Evolutionary conservation across 2,797 vertebrate species (phyloP).

Genomic region (Helicolenus hilgendorfi): DNA sequence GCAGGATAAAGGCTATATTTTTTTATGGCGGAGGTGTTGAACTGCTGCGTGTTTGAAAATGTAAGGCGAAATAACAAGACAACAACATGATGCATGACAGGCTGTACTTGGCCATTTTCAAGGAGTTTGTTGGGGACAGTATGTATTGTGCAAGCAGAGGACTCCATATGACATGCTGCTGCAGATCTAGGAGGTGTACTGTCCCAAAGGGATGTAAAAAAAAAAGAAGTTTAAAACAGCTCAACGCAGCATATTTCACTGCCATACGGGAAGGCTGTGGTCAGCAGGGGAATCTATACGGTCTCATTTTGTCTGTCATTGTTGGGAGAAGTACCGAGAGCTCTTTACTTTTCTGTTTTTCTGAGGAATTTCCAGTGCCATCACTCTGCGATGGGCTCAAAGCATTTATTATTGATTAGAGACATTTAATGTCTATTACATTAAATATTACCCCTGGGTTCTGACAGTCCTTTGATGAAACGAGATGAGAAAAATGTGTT

Average conservation of each 20-base stretch:
- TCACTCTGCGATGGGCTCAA: background rate
- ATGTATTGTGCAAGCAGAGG: constrained; percentile 6
- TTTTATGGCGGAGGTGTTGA: constrained; percentile 48
- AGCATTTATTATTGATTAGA: constrained; percentile 67
- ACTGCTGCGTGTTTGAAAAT: constrained; percentile 58
- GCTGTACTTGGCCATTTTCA: constrained; percentile 14
- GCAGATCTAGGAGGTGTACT: background rate
- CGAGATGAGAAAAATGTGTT: constrained; percentile 46
- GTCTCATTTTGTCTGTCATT: constrained; percentile 49
- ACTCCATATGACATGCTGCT: constrained; percentile 27
- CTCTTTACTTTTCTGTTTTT: constrained; percentile 8
- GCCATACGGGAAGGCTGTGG: constrained; percentile 34
- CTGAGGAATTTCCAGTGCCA: constrained; percentile 11
- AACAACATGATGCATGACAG: constrained; percentile 35
- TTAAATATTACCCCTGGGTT: constrained; percentile 54
- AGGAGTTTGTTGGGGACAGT: constrained; percentile 28
- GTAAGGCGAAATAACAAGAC: constrained; percentile 53
- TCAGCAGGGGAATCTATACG: constrained; percentile 49
- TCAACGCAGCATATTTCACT: constrained; percentile 51
- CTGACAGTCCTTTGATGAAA: constrained; percentile 64
- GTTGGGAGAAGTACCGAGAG: constrained; percentile 18
- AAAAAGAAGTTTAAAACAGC: constrained; percentile 41
- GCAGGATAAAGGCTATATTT: constrained; percentile 24
- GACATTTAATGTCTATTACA: constrained; percentile 57
- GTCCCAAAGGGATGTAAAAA: constrained; percentile 32